These are phyloP conservation scores for Sylvia atricapilla DNA, from an alignment of 2,113 vertebrate genomes.

Conservation along the genomic window DNA sequence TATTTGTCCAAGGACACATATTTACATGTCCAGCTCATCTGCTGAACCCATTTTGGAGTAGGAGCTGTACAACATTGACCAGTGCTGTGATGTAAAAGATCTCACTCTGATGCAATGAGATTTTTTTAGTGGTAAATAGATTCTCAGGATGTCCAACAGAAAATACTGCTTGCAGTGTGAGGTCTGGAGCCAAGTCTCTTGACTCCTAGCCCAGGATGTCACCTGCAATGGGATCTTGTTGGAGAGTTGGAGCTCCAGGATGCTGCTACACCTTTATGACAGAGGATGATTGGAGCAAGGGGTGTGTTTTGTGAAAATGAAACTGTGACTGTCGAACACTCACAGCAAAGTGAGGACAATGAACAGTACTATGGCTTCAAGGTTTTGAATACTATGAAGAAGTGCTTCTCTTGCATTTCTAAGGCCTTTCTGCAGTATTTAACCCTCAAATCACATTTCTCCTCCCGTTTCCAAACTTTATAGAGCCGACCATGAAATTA, in stretches of 20 bases:
- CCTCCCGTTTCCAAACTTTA: neutral
- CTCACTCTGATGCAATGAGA: fast-evolving
- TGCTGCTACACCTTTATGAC: neutral
- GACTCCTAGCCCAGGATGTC: neutral
- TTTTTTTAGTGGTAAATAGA: neutral
- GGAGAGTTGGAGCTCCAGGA: neutral
- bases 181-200: neutral
- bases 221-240: neutral
- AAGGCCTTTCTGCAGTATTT: neutral
- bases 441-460: neutral
- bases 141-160: neutral
- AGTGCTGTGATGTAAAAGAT: neutral
- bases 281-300: neutral
- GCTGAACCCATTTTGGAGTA: neutral
- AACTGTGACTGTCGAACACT: neutral
- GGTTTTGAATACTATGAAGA: neutral
- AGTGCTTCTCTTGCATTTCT: neutral
- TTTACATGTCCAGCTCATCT: neutral
- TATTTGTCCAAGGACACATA: fast-evolving
- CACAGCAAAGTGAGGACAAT: neutral
- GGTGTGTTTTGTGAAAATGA: neutral
- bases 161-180: neutral
- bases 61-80: neutral
- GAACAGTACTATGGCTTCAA: neutral
- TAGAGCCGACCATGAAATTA: slow-evolving; percentile 1